phyloP scores from a whole-genome alignment of 2,888 invertebrate genomes.

The Epistrophella euchroma region DNA sequence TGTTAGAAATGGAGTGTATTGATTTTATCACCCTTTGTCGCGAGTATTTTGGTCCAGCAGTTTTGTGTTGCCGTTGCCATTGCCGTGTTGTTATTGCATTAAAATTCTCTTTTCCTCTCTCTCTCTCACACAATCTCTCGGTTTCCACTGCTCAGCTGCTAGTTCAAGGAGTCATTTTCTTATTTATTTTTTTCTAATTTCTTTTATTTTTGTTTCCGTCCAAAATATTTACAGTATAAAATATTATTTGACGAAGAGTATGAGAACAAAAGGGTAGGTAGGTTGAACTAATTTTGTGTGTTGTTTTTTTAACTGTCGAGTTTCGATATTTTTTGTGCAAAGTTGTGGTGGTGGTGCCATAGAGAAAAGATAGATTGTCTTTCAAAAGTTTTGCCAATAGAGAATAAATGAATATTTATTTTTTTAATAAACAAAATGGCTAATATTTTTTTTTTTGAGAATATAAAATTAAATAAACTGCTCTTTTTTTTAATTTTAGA shows the following conservation, averaged over 20 bases:
- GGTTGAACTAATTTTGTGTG: conserved; percentile 20
- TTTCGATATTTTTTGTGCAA: conserved; percentile 12
- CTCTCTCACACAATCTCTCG: not conserved
- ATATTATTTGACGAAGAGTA: conserved; percentile 13
- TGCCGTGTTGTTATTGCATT: conserved; percentile 45
- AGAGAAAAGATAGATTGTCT: conserved; percentile 28
- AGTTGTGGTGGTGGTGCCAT: conserved; percentile 18
- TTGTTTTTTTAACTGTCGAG: conserved; percentile 29
- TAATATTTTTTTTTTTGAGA: not conserved
- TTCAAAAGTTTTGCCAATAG: conserved; percentile 10
- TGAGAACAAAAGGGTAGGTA: not conserved
- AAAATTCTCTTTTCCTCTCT: conserved; percentile 34
- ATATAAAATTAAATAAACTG: not conserved
- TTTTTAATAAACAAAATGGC: too few relatives aligned
- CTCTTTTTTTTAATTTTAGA: not conserved
- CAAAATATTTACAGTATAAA: conserved; percentile 42
- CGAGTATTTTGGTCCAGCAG: conserved; percentile 73
- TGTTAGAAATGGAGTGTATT: conserved; percentile 74
- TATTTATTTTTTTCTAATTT: conserved; percentile 24
- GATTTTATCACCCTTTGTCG: conserved; percentile 76
- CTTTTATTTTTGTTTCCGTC: conserved; percentile 31
- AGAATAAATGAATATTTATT: conserved; percentile 16
- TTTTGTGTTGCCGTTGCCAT: not conserved
- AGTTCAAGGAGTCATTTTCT: conserved; percentile 39
- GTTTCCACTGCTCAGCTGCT: not conserved